Evolutionary conservation across 1,140 invertebrate genomes (phyloP), one percentile per base, ranked within the genome.

Genomic region (Drosophila santomea): DNA sequence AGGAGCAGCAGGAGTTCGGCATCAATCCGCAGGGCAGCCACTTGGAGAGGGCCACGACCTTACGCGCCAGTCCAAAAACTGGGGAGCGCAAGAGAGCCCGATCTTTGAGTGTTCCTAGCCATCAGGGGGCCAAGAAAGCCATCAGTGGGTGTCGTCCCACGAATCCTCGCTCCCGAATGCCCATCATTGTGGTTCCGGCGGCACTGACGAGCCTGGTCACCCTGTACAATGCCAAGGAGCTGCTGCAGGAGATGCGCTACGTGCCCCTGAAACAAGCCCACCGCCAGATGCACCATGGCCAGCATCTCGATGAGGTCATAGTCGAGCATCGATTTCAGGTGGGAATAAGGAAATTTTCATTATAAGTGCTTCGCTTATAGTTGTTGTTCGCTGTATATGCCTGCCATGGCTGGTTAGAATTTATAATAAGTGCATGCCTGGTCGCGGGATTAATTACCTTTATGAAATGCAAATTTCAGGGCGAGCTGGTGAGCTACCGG

Each of bases 161-260:
- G n/a, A 39, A 8, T 97, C 85, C 94, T 94, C 77, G 68, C 95
- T 96, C 98, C 2, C 94, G 97, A 58, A 99, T 98, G 0, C 98
- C 99, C 3, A 99, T 99, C 83, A 99, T 99, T 77, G 98, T 99
- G 81, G 99, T 99, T 81, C 99, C 99, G 0, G 97, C 97, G 36
- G 96, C 97, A 5, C 96, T 96, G 39, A 97, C 97, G 2, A 98
- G 98, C 1, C 93, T 99, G n/a, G 98, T 99, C 41, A 97, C 97
- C 1, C 99, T 99, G 97, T 97, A 96, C 91, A 99, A 99, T 93
- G 96, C 96, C 12, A 98, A 98, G 92, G 98, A 99, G 76, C 96
- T 99, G 74, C 93, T 99, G 25, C 98, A 99, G 93, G 98, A 99
- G 90, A 93, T 98, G 54, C 97, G 95, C 93, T 98, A 95, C 93